Conservation (phyloP, 1,140 invertebrate genomes). For the Drosophila ercepeae region DNA sequence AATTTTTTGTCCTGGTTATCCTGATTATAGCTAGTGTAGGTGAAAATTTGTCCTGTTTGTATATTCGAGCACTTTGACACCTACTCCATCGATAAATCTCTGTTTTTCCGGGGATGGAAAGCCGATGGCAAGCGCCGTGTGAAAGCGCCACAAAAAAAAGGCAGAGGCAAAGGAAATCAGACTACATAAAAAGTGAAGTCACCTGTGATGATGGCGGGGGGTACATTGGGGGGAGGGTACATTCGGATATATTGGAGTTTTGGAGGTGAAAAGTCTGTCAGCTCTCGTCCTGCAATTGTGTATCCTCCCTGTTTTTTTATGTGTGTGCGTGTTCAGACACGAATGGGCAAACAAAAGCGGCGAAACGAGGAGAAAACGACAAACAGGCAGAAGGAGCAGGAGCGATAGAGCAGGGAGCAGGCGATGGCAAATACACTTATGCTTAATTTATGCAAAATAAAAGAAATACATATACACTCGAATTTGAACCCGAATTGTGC, state of each 20-base stretch:
- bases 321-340: slow-evolving; percentile 31
- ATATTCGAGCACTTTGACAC: not conserved
- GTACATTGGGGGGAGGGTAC: not conserved
- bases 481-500: slow-evolving; percentile 68
- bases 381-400: not conserved
- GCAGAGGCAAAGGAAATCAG: slow-evolving; percentile 24
- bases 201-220: not conserved
- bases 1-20: not conserved
- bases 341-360: slow-evolving; percentile 67
- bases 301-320: slow-evolving; percentile 25
- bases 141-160: slow-evolving; percentile 21
- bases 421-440: slow-evolving; percentile 74
- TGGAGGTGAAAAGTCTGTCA: slow-evolving; percentile 43
- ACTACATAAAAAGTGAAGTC: slow-evolving; percentile 57
- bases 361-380: slow-evolving; percentile 13
- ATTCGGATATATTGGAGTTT: not conserved
- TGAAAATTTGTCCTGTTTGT: no score
- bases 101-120: not conserved
- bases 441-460: slow-evolving; percentile 82
- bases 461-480: slow-evolving; percentile 77
- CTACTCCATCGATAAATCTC: slow-evolving; percentile 27
- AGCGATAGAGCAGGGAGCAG: slow-evolving; percentile 15
- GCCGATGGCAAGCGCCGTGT: slow-evolving; percentile 10
- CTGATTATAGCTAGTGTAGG: no score
- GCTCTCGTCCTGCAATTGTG: slow-evolving; percentile 15